Base-by-base conservation (phyloP, 2,888 invertebrate genomes). In the Anaspis maculata region DNA sequence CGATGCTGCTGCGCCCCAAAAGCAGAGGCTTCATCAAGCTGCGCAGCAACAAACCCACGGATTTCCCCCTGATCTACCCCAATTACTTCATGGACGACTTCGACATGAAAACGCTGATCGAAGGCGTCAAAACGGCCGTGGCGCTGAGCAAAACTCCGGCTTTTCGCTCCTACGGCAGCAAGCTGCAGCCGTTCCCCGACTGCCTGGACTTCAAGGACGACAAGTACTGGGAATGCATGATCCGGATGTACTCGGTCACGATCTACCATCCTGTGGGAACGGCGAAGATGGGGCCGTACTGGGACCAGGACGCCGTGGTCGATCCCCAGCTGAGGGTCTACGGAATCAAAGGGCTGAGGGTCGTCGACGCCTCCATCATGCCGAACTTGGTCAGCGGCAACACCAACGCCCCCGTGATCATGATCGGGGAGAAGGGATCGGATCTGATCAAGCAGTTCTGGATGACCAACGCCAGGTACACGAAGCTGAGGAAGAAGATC, bases 371-470 rank as follows among this genome's bases (percentile, higher is more conserved):
- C 0, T 86, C 86, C 33, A 83, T 88, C 13, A 88, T 89, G 86
- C 89, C 89, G 0, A 84, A 77, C 45, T 65, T 87, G 42, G 85
- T 88, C 0, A 86, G 85, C 45, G 87, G 86, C 0, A 89, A 89
- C 46, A 89, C 88, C 0, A 89, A 88, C 52, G 88, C 86, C 0
- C 88, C 88, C 0, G 77, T 76, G 1, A 87, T 91, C 15, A 91
- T 91, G 90, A 82, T 91, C 27, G 91, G 80, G 0, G 91, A 91
- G 58, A 91, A 90, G 59, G 89, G 84, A 0, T 74, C 89, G 6
- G 89, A 91, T 55, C 73, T 91, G 74, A 83, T 91, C 28, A 89
- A 88, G 57, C 80, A 85, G 46, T 81, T 74, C 56, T 89, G 88
- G 88, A 62, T 81, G 34, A 79, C 77, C 33, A 45, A 38, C 2